Evolutionary conservation across 1,140 invertebrate genomes (phyloP).

Genomic region (Radopholus similis): DNA sequence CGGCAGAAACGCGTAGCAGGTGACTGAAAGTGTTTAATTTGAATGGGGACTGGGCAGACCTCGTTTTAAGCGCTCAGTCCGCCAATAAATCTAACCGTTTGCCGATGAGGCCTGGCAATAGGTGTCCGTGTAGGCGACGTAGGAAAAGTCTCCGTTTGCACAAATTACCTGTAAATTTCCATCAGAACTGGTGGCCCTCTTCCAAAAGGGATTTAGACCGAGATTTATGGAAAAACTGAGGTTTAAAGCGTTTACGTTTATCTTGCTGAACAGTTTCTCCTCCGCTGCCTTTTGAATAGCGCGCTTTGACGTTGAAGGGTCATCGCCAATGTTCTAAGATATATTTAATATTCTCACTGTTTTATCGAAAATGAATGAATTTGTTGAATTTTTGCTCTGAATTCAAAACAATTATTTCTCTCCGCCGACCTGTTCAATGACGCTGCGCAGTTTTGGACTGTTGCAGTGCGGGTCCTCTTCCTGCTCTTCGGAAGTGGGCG

Average conservation of each 20-base stretch:
- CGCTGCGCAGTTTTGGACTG: slow-evolving; percentile 45
- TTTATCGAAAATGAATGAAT: slow-evolving; percentile 17
- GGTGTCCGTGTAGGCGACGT: slow-evolving; percentile 56
- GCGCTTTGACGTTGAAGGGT: slow-evolving; percentile 53
- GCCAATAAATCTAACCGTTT: slow-evolving; percentile 34
- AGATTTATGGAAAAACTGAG: background rate
- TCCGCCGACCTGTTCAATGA: slow-evolving; percentile 53
- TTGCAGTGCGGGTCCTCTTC: slow-evolving; percentile 59
- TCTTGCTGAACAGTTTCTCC: slow-evolving; percentile 58
- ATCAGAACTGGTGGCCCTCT: too few relatives aligned
- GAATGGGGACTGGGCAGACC: too few relatives aligned
- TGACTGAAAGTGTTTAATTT: slow-evolving; percentile 8
- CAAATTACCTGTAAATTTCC: slow-evolving; percentile 46
- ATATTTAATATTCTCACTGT: slow-evolving; percentile 13
- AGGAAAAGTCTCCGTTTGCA: slow-evolving; percentile 53
- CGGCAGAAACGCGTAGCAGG: slow-evolving; percentile 31
- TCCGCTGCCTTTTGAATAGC: slow-evolving; percentile 60
- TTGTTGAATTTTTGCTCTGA: slow-evolving; percentile 2
- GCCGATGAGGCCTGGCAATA: slow-evolving; percentile 53
- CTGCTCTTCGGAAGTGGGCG: slow-evolving; percentile 36
- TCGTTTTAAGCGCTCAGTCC: too few relatives aligned
- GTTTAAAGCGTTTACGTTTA: slow-evolving; percentile 55
- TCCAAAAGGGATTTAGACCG: background rate
- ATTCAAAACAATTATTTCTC: too few relatives aligned
- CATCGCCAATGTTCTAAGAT: slow-evolving; percentile 52